phyloP scores from a whole-genome alignment of 1,140 invertebrate species.

The Drosophila setifemur region DNA sequence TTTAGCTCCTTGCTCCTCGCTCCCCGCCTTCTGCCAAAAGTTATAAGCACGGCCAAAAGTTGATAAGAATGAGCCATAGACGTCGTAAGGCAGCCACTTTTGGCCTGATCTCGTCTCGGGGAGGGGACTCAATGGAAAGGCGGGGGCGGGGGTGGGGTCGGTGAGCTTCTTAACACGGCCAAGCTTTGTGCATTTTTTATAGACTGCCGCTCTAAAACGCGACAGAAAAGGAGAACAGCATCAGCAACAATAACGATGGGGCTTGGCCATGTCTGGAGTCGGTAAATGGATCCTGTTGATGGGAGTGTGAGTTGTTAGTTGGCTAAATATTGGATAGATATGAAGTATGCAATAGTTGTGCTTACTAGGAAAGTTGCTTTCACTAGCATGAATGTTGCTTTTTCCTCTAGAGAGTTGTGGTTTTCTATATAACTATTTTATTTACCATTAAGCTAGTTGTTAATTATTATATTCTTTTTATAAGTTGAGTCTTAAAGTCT shows the following conservation, averaged over 20 bases:
- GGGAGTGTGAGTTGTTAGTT: constrained; percentile 11
- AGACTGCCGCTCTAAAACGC: constrained; percentile 63
- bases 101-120: constrained; percentile 4
- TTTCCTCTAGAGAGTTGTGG: too few relatives aligned
- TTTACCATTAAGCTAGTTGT: too few relatives aligned
- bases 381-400: not conserved
- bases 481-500: too few relatives aligned
- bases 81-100: constrained; percentile 75
- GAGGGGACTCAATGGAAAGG: not conserved
- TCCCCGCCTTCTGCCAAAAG: constrained; percentile 38
- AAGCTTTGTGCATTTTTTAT: constrained; percentile 76
- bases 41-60: constrained; percentile 77
- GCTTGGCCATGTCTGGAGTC: constrained; percentile 37
- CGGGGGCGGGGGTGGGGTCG: constrained; percentile 18
- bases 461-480: not conserved
- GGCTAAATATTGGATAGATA: not conserved
- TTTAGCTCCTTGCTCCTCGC: constrained; percentile 5
- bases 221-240: constrained; percentile 25
- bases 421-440: too few relatives aligned
- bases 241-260: constrained; percentile 24
- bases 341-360: not conserved
- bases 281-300: not conserved
- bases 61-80: constrained; percentile 80
- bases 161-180: constrained; percentile 68
- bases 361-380: too few relatives aligned